phyloP scores from a whole-genome alignment of 2,113 vertebrate species.

The Apus apus region DNA sequence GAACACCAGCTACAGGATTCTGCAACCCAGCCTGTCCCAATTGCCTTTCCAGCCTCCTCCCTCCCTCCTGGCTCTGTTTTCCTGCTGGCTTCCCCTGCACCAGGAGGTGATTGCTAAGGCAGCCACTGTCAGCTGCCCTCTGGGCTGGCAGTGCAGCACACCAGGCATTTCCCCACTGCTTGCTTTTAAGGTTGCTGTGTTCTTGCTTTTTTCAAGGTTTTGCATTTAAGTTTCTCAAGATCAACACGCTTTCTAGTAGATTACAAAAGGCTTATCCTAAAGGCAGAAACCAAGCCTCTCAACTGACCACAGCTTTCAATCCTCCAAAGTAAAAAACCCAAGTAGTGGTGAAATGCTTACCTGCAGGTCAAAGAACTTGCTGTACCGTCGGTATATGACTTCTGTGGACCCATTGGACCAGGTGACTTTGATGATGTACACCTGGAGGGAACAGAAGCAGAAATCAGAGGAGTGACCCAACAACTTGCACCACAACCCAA shows the following conservation, averaged over 20 bases:
- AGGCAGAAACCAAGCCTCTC: neutral
- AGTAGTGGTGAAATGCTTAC: constrained; percentile 68
- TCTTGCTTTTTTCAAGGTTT: neutral
- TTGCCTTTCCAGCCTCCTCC: constrained; percentile 2
- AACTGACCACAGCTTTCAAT: fast-evolving
- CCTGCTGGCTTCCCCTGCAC: neutral
- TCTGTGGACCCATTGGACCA: constrained; percentile 94
- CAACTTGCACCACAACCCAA: neutral
- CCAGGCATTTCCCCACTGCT: fast-evolving
- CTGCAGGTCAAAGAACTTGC: constrained; percentile 99
- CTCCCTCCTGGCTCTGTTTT: neutral
- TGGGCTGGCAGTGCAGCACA: neutral
- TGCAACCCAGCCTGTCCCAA: neutral
- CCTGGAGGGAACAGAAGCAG: constrained; percentile 72
- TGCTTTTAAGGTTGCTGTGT: neutral
- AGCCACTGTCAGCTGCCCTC: neutral
- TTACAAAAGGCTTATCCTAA: neutral
- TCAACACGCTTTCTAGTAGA: neutral
- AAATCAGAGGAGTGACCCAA: neutral
- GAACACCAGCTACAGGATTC: neutral
- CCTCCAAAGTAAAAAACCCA: neutral
- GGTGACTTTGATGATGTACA: constrained; percentile 96
- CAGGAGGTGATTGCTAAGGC: neutral
- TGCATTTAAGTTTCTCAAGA: neutral
- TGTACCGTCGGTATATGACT: constrained; percentile 95